Evolutionary conservation across 2,888 invertebrate species (phyloP).

Genomic region (Congeria kusceri): DNA sequence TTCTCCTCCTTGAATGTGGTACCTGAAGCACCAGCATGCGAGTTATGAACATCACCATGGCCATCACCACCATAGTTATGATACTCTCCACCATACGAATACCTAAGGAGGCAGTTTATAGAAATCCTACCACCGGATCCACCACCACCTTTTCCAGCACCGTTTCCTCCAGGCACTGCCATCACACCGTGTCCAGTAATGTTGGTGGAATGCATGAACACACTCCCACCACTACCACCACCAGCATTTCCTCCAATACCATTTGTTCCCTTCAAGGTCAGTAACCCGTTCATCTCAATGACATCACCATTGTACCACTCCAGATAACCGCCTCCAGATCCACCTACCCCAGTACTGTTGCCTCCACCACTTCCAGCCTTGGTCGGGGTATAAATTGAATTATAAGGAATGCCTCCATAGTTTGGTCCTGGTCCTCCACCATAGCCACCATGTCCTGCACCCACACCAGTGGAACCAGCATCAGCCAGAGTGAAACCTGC

Average conservation of each 20-base stretch:
- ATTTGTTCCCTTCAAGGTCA: constrained; percentile 67
- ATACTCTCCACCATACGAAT: constrained; percentile 74
- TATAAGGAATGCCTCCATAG: constrained; percentile 72
- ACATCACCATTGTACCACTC: constrained; percentile 71
- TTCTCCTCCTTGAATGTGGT: constrained; percentile 78
- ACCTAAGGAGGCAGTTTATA: constrained; percentile 72
- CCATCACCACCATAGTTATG: constrained; percentile 76
- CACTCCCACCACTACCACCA: constrained; percentile 77
- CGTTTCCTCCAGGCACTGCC: constrained; percentile 73
- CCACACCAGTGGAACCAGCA: constrained; percentile 68
- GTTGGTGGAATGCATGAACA: constrained; percentile 71
- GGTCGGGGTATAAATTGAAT: constrained; percentile 71
- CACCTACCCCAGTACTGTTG: constrained; percentile 70
- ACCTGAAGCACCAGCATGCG: constrained; percentile 75
- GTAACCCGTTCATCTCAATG: constrained; percentile 74
- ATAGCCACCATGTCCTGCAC: constrained; percentile 76
- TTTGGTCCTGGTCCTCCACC: constrained; percentile 66
- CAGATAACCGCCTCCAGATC: constrained; percentile 75
- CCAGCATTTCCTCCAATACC: constrained; percentile 69
- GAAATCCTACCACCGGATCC: constrained; percentile 76
- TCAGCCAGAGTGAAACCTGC: constrained; percentile 61
- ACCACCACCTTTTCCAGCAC: constrained; percentile 70
- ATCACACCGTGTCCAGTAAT: constrained; percentile 78
- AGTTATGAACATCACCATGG: constrained; percentile 39
- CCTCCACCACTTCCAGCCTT: constrained; percentile 76